Evolutionary conservation across 2,113 vertebrate species (phyloP).

Genomic region (Microcebus ravelobensis): DNA sequence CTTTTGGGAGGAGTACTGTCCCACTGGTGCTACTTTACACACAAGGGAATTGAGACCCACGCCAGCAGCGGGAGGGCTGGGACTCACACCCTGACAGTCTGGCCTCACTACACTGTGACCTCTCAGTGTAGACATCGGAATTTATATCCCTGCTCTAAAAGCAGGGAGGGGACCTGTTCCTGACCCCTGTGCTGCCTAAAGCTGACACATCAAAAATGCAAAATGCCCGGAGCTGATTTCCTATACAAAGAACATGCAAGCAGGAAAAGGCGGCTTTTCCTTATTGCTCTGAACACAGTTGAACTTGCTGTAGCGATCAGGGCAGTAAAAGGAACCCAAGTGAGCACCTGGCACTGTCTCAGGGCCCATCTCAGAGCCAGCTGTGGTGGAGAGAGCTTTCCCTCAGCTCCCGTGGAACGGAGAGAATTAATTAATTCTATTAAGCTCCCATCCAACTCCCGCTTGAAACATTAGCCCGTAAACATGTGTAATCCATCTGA

Average conservation of each 20-base stretch:
- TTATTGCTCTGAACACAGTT: not conserved
- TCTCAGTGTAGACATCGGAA: not conserved
- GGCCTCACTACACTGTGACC: not conserved
- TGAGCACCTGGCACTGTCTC: not conserved
- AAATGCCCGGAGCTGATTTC: not conserved
- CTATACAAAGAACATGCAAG: not conserved
- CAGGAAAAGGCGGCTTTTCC: not conserved
- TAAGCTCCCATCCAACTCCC: constrained; percentile 18
- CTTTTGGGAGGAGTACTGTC: not conserved
- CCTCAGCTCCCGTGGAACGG: constrained; percentile 48
- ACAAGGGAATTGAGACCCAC: not conserved
- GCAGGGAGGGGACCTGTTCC: not conserved
- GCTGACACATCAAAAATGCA: not conserved
- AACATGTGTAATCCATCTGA: constrained; percentile 42
- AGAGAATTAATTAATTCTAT: constrained; percentile 58
- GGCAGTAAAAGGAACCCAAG: not conserved
- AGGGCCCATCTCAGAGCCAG: not conserved
- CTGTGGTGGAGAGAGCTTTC: not conserved
- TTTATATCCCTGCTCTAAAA: not conserved
- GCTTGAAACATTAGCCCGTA: constrained; percentile 59
- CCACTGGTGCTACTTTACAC: not conserved
- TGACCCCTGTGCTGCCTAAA: not conserved
- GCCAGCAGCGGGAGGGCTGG: not conserved
- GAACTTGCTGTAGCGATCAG: not conserved
- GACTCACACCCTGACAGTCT: not conserved